These are phyloP conservation scores for Amazona ochrocephala DNA, from an alignment of 2,797 vertebrate species.

Conservation along the genomic window DNA sequence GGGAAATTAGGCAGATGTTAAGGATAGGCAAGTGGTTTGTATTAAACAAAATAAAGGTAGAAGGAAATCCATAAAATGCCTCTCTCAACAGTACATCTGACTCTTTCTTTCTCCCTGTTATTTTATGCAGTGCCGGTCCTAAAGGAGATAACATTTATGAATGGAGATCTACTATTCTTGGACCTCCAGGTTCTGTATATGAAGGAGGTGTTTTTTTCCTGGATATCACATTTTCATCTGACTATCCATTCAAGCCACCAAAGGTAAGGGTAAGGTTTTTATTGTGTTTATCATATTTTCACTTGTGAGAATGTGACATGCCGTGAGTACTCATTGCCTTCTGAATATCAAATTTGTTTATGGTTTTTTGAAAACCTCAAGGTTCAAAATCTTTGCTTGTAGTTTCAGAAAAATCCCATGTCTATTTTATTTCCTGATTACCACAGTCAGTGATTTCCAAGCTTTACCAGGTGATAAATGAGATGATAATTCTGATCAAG, in stretches of 20 bases:
- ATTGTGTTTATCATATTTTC: background rate
- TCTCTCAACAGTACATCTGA: conserved; percentile 21
- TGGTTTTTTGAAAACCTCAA: background rate
- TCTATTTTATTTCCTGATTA: background rate
- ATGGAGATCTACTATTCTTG: conserved; percentile 88
- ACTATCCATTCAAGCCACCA: conserved; percentile 90
- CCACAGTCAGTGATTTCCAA: background rate
- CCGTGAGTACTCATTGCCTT: background rate
- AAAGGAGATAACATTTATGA: conserved; percentile 90
- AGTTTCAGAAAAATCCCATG: background rate
- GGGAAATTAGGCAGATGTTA: background rate
- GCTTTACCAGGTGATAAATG: background rate
- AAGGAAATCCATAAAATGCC: background rate
- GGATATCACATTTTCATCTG: conserved; percentile 89
- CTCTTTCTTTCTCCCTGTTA: background rate
- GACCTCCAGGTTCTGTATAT: conserved; percentile 86
- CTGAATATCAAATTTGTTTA: background rate
- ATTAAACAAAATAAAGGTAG: background rate
- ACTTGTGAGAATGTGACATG: background rate
- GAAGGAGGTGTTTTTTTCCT: conserved; percentile 88
- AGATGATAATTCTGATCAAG: background rate
- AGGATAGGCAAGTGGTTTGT: background rate
- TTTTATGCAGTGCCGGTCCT: conserved; percentile 81
- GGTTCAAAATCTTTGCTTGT: background rate
- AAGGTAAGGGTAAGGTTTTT: conserved; percentile 79